Conservation (phyloP, 2,888 invertebrate genomes). For the Meta bourneti region DNA sequence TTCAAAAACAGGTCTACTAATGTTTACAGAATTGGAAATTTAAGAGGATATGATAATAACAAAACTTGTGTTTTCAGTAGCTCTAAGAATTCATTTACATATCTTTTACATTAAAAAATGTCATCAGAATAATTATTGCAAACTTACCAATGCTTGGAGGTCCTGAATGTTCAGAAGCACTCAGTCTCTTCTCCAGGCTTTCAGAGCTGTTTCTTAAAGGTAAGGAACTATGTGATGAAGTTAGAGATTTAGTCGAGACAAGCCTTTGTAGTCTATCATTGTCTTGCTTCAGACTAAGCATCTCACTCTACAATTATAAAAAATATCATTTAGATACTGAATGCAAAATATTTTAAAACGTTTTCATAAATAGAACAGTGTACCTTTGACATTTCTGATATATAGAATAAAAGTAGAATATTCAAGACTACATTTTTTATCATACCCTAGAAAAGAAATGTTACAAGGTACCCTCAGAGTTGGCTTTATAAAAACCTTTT, state of each 20-base stretch:
- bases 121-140: background rate
- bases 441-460: too few species aligned
- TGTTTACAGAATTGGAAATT: too few species aligned
- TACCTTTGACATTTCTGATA: background rate
- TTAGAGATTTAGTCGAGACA: slow-evolving; percentile 84
- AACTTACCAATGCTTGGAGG: slow-evolving; percentile 77
- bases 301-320: slow-evolving; percentile 87
- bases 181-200: slow-evolving; percentile 77
- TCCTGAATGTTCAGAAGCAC: slow-evolving; percentile 77
- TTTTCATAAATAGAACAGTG: background rate
- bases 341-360: background rate
- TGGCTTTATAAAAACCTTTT: too few species aligned
- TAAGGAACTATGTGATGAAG: slow-evolving; percentile 84
- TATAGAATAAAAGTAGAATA: background rate
- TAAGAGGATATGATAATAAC: too few species aligned
- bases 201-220: slow-evolving; percentile 77
- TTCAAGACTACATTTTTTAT: too few species aligned
- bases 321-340: background rate
- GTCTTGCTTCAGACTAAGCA: slow-evolving; percentile 97
- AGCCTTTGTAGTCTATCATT: slow-evolving; percentile 95
- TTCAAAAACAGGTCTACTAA: too few species aligned
- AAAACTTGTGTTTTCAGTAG: too few species aligned
- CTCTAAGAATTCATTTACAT: too few species aligned
- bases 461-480: too few species aligned
- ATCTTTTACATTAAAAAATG: too few species aligned